Evolutionary conservation across 2,888 invertebrate genomes (phyloP).

Genomic region (Agriopis leucophaearia): DNA sequence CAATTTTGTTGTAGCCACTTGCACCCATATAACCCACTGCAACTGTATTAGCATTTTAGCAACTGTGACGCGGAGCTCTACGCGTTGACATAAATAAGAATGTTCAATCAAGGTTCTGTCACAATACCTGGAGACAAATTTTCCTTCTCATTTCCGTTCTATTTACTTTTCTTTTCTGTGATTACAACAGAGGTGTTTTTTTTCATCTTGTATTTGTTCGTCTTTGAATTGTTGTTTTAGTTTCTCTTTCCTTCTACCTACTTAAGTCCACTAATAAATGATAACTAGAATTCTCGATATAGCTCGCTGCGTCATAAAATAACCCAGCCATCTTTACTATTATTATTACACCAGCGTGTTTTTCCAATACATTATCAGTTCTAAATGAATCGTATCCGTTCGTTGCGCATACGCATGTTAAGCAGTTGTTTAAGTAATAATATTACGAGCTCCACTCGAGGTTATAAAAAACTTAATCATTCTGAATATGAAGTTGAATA

Average conservation of each 20-base stretch:
- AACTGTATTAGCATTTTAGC: too few species aligned
- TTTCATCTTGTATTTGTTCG: background rate
- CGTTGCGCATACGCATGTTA: conserved; percentile 65
- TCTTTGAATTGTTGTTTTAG: background rate
- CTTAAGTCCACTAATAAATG: conserved; percentile 34
- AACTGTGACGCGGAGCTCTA: too few species aligned
- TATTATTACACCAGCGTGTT: conserved; percentile 56
- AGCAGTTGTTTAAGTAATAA: conserved; percentile 73
- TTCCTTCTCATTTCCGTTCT: too few species aligned
- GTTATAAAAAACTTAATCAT: conserved; percentile 73
- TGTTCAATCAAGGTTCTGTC: too few species aligned
- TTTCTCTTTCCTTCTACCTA: conserved; percentile 1
- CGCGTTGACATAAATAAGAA: too few species aligned
- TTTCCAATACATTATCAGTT: conserved; percentile 67
- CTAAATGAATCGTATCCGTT: conserved; percentile 72
- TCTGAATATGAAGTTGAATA: conserved; percentile 69
- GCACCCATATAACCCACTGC: too few species aligned
- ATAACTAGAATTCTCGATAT: conserved; percentile 50
- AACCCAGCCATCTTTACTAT: conserved; percentile 50
- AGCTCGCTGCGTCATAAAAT: conserved; percentile 55
- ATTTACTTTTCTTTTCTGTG: too few species aligned
- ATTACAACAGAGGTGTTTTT: background rate
- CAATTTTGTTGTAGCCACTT: too few species aligned
- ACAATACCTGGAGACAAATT: too few species aligned
- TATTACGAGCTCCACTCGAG: conserved; percentile 67